A percentile compares a stretch with the other conserved stretches of the same genome.
Conservation (phyloP, 2,797 vertebrate species). For the Masticophis lateralis region DNA sequence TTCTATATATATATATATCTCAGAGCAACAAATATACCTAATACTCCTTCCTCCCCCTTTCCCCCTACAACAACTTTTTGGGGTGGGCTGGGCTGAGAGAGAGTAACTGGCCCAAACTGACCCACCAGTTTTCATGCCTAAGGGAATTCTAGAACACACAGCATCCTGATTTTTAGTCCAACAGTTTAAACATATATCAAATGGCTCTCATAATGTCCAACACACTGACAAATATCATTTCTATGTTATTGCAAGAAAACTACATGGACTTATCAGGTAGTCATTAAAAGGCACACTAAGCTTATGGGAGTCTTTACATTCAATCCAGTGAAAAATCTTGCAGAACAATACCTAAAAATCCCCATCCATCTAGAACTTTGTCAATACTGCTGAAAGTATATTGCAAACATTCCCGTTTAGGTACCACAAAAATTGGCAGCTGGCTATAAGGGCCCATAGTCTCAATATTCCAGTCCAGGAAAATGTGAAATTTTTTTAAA, state of each 20-base stretch:
- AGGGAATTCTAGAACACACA: background rate
- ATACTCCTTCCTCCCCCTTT: background rate
- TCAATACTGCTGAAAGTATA: background rate
- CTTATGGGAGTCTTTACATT: background rate
- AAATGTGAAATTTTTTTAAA: background rate
- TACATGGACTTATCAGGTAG: background rate
- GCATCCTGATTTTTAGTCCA: background rate
- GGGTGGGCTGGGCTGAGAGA: background rate
- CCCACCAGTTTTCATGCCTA: background rate
- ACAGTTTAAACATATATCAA: background rate
- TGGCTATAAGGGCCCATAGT: background rate
- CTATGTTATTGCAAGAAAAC: background rate
- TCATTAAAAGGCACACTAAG: background rate
- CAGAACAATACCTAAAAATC: background rate
- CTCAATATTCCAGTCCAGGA: background rate
- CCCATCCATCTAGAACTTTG: background rate
- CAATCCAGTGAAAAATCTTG: background rate
- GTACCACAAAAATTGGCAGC: background rate
- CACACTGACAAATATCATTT: background rate
- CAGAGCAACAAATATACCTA: background rate
- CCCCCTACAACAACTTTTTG: background rate
- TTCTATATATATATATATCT: background rate
- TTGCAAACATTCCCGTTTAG: background rate
- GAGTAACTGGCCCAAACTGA: background rate
- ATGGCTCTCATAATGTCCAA: background rate